phyloP scores from a whole-genome alignment of 2,113 vertebrate species.

The Dipodomys ordii region DNA sequence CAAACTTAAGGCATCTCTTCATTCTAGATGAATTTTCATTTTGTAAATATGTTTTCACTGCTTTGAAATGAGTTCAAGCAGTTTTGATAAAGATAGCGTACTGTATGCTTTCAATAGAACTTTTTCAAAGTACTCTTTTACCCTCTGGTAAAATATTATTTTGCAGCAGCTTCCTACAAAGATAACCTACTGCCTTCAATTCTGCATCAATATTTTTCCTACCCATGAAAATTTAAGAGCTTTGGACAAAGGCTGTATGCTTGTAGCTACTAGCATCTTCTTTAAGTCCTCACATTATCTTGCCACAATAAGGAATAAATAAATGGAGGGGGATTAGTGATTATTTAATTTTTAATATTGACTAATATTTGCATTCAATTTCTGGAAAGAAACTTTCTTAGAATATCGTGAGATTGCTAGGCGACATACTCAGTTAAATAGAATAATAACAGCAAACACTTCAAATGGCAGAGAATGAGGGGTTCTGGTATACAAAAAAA shows the following conservation, averaged over 20 bases:
- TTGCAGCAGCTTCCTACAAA: slow-evolving; percentile 52
- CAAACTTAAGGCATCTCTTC: slow-evolving; percentile 39
- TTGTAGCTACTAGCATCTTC: neutral
- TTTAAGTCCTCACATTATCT: neutral
- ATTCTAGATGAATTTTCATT: slow-evolving; percentile 37
- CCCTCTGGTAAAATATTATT: slow-evolving; percentile 61
- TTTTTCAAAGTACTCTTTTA: slow-evolving; percentile 63
- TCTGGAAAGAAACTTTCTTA: neutral
- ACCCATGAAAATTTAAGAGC: slow-evolving; percentile 23
- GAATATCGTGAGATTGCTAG: neutral
- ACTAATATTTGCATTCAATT: slow-evolving; percentile 42
- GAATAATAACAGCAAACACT: slow-evolving; percentile 20
- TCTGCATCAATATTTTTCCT: slow-evolving; percentile 45
- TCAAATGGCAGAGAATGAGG: neutral
- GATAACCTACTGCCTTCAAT: slow-evolving; percentile 61
- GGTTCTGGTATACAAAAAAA: neutral
- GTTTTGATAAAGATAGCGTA: slow-evolving; percentile 52
- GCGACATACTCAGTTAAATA: neutral
- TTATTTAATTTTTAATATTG: slow-evolving; percentile 50
- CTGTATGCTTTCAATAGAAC: slow-evolving; percentile 18
- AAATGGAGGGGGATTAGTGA: neutral
- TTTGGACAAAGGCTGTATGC: neutral
- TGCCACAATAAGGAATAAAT: neutral
- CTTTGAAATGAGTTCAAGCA: slow-evolving; percentile 47
- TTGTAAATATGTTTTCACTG: slow-evolving; percentile 36